Evolutionary conservation across 2,113 vertebrate genomes (phyloP).

Genomic region (Gorsachius goisagi): DNA sequence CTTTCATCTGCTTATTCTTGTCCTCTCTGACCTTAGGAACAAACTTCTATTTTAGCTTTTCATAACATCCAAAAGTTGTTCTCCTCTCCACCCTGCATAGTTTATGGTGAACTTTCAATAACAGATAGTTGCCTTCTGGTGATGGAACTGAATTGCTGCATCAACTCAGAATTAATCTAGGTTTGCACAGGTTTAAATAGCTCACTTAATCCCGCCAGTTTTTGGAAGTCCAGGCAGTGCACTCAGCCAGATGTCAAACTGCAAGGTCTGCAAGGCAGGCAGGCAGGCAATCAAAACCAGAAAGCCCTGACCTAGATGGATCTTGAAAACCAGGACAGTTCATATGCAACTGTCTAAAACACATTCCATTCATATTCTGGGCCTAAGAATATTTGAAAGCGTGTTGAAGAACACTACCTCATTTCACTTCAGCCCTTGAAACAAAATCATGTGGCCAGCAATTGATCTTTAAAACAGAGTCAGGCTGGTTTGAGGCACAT

Average conservation of each 20-base stretch:
- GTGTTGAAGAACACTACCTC: neutral
- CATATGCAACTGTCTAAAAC: neutral
- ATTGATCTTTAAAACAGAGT: neutral
- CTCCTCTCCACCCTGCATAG: neutral
- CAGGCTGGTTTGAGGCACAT: neutral
- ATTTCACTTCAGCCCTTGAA: neutral
- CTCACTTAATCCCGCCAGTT: neutral
- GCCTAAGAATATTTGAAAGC: neutral
- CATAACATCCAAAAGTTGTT: neutral
- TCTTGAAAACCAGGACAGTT: neutral
- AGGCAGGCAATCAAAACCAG: neutral
- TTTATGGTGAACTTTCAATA: neutral
- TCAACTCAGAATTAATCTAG: neutral
- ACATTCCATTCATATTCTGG: neutral
- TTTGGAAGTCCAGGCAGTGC: neutral
- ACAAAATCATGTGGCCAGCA: neutral
- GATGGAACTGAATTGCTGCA: neutral
- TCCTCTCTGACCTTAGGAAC: neutral
- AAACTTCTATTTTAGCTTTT: neutral
- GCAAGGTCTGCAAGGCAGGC: neutral
- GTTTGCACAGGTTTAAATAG: neutral
- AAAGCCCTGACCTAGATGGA: neutral
- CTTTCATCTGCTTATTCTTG: neutral
- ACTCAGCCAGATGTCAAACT: neutral
- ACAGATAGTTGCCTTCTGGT: neutral